Percentiles rank a stretch among this genome's conserved stretches.
Evolutionary conservation across 35 echinoderm and acorn worm genomes (phyloP).

Genomic region (Heliocidaris tuberculata): DNA sequence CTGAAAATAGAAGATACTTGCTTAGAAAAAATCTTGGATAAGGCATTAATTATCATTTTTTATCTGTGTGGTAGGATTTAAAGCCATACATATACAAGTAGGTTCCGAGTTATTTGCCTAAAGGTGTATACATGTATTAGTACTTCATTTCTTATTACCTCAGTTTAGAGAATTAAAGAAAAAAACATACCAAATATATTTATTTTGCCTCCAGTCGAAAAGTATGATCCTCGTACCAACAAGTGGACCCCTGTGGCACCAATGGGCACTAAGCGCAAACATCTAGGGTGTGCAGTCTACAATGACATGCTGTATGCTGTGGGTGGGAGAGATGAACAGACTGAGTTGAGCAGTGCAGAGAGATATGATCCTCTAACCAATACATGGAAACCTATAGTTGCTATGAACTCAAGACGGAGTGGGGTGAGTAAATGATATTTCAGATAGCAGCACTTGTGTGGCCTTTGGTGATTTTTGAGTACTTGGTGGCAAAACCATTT

Average conservation of each 20-base stretch:
- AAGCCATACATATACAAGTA: too few relatives aligned
- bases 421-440: conserved; percentile 77
- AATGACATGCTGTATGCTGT: conserved; percentile 99
- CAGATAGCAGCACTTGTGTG: neutral
- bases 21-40: too few relatives aligned
- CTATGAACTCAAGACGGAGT: conserved; percentile 98
- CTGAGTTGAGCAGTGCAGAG: conserved; percentile 97
- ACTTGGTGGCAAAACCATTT: too few relatives aligned
- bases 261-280: conserved; percentile 95
- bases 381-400: conserved; percentile 98
- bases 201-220: conserved; percentile 62
- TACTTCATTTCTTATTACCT: neutral
- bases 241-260: conserved; percentile 97
- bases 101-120: too few relatives aligned
- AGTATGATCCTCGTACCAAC: conserved; percentile 94
- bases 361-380: conserved; percentile 91
- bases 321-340: conserved; percentile 95
- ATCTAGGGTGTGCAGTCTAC: conserved; percentile 96
- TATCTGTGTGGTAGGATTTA: too few relatives aligned
- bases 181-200: neutral
- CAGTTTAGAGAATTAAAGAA: neutral
- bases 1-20: too few relatives aligned
- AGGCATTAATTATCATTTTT: too few relatives aligned
- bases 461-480: too few relatives aligned
- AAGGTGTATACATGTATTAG: too few relatives aligned